Evolutionary conservation across 2,113 vertebrate genomes (phyloP), one percentile per base, ranked within the genome.

Genomic region (Xerus inauris): DNA sequence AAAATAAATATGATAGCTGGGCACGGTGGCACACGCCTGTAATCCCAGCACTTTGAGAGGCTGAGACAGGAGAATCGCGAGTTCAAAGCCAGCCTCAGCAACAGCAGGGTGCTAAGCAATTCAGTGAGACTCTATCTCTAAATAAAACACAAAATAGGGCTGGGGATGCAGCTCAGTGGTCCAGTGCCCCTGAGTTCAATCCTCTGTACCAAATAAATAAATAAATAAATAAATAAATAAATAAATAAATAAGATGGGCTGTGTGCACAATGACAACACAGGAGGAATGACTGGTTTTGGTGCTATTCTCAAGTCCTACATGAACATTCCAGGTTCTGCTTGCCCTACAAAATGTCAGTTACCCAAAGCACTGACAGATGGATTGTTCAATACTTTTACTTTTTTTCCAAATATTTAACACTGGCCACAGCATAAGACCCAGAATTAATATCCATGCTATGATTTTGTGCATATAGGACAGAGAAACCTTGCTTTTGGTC

Each of bases 391-490:
- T 32, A 57, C 62, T 73, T 77, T 5, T 87, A 64, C 6, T 54
- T 14, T 84, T 84, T 79, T 80, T 30, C 45, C 38, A 93, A 71
- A 92, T 91, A 65, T 62, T 69, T 89, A 89, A 69, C 59, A 35
- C 16, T 40, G 49, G 6, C 5, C 54, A 32, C 1, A 92, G 90
- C 64, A 73, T 38, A 85, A 76, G 83, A 76, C 9, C 20, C 40
- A 87, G 13, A 67, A 84, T 84, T 13, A 26, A 19, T 49, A 79
- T 20, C 6, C 54, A 5, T 57, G 16, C 57, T 62, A 26, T 77
- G 26, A 79, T 30, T 92, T 77, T 32, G 26, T 81, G 16, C 65
- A 6, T 42, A 2, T 2, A 84, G 7, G 91, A 86, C 17, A 45
- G 13, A 19, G 26, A 76, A 93, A 73, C 8, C 51, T 32, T 83